Evolutionary conservation across 1,140 invertebrate species (phyloP).

Genomic region (Trachelipus rathkii): DNA sequence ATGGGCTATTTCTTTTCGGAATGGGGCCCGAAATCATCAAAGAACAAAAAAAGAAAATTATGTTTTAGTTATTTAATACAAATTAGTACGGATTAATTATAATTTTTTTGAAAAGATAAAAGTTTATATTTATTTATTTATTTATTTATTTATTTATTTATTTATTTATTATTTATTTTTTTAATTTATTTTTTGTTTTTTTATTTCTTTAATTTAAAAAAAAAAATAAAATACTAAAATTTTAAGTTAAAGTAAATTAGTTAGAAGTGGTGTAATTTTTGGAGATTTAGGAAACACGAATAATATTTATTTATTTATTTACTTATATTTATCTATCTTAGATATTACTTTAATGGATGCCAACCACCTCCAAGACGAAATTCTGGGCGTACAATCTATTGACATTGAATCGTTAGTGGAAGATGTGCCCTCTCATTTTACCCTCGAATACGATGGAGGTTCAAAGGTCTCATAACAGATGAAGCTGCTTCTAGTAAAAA

Average conservation of each 20-base stretch:
- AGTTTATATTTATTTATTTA: too few species aligned
- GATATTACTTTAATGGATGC: slow-evolving; percentile 49
- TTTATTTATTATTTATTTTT: too few species aligned
- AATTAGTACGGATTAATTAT: too few species aligned
- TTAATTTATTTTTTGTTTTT: too few species aligned
- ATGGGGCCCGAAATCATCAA: too few species aligned
- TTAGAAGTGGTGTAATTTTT: neutral
- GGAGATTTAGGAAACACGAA: neutral
- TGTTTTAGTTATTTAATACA: slow-evolving; percentile 37
- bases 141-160: too few species aligned
- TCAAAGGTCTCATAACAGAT: slow-evolving; percentile 44
- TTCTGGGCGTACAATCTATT: slow-evolving; percentile 46
- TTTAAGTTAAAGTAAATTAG: neutral
- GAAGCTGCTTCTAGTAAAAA: slow-evolving; percentile 44
- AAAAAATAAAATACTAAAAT: neutral
- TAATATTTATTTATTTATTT: slow-evolving; percentile 20
- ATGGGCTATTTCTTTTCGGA: slow-evolving; percentile 53
- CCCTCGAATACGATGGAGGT: slow-evolving; percentile 42
- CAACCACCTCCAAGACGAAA: slow-evolving; percentile 48
- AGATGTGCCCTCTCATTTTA: slow-evolving; percentile 35
- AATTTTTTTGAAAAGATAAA: too few species aligned
- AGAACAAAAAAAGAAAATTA: too few species aligned
- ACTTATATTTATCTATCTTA: slow-evolving; percentile 41
- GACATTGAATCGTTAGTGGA: slow-evolving; percentile 42
- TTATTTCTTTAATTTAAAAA: too few species aligned